Percentiles rank a stretch among this genome's conserved stretches.
Conservation (phyloP, 2,888 invertebrate genomes). For the Blera fallax region DNA sequence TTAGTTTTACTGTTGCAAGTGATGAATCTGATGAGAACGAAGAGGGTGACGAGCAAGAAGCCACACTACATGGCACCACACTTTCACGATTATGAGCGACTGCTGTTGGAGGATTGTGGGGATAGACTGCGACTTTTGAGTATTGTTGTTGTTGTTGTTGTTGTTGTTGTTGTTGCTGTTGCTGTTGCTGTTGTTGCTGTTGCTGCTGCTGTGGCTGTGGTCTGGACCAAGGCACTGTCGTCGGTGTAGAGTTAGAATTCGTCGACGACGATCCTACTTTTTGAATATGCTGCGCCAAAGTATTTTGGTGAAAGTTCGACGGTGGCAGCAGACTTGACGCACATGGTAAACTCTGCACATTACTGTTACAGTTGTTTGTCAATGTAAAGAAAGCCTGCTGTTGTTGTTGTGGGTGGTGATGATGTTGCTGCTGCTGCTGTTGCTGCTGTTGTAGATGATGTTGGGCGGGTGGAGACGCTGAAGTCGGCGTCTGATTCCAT, state of each 20-base stretch:
- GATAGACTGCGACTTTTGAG: slow-evolving; percentile 47
- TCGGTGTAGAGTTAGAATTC: slow-evolving; percentile 23
- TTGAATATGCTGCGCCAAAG: slow-evolving; percentile 80
- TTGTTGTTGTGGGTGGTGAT: slow-evolving; percentile 19
- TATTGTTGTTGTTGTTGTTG: slow-evolving; percentile 61
- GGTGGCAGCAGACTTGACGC: slow-evolving; percentile 76
- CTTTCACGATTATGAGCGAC: slow-evolving; percentile 27
- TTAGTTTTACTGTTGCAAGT: slow-evolving; percentile 61
- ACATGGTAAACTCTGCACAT: slow-evolving; percentile 45
- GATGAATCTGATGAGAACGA: slow-evolving; percentile 13
- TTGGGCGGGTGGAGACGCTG: slow-evolving; percentile 56
- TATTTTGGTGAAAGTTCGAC: slow-evolving; percentile 80
- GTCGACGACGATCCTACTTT: slow-evolving; percentile 75
- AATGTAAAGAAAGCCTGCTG: slow-evolving; percentile 48
- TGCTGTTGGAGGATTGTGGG: slow-evolving; percentile 23
- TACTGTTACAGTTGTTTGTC: slow-evolving; percentile 35
- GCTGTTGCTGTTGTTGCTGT: slow-evolving; percentile 26
- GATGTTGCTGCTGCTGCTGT: slow-evolving; percentile 43
- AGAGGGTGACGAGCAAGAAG: neutral
- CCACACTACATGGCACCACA: slow-evolving; percentile 3
- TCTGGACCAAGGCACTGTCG: slow-evolving; percentile 28
- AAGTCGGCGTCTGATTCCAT: slow-evolving; percentile 66
- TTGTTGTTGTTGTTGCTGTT: slow-evolving; percentile 50
- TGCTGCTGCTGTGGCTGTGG: slow-evolving; percentile 6
- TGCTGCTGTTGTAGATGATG: slow-evolving; percentile 47